Evolutionary conservation across 2,888 invertebrate species (phyloP).

Genomic region (Dorcus parallelipipedus): DNA sequence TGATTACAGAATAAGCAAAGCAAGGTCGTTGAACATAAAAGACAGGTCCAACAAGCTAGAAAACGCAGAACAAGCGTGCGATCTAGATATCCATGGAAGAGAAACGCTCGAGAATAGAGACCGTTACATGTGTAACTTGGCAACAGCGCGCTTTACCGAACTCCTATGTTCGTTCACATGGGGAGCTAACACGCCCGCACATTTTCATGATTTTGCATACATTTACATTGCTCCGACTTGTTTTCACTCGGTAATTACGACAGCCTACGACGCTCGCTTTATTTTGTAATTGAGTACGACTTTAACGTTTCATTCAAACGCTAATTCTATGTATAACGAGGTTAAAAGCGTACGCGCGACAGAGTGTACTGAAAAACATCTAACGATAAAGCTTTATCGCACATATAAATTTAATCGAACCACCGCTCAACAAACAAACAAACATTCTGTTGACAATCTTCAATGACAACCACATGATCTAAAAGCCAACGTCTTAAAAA

Average conservation of each 20-base stretch:
- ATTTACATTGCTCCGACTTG: conserved; percentile 2
- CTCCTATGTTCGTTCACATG: conserved; percentile 44
- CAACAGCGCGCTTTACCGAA: conserved; percentile 30
- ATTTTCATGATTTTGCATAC: conserved; percentile 12
- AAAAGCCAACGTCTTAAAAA: neutral
- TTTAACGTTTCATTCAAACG: neutral
- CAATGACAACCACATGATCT: neutral
- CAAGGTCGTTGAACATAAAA: conserved; percentile 39
- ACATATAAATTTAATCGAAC: conserved; percentile 7
- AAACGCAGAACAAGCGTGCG: conserved; percentile 36
- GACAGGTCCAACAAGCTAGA: conserved; percentile 35
- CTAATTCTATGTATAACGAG: too few species aligned
- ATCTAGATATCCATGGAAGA: conserved; percentile 43
- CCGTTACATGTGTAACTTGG: conserved; percentile 19
- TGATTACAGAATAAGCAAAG: conserved; percentile 1
- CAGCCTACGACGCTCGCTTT: neutral
- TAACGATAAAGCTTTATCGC: neutral
- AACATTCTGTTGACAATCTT: conserved; percentile 4
- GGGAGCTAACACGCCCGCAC: conserved; percentile 43
- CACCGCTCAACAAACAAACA: conserved; percentile 6
- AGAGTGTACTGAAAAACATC: neutral
- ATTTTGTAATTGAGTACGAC: neutral
- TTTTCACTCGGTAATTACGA: neutral
- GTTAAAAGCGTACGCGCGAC: conserved; percentile 1
- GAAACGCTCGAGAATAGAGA: conserved; percentile 35